These are phyloP conservation scores for Bacillus rossius DNA, from an alignment of 1,140 invertebrate species.

Conservation along the genomic window DNA sequence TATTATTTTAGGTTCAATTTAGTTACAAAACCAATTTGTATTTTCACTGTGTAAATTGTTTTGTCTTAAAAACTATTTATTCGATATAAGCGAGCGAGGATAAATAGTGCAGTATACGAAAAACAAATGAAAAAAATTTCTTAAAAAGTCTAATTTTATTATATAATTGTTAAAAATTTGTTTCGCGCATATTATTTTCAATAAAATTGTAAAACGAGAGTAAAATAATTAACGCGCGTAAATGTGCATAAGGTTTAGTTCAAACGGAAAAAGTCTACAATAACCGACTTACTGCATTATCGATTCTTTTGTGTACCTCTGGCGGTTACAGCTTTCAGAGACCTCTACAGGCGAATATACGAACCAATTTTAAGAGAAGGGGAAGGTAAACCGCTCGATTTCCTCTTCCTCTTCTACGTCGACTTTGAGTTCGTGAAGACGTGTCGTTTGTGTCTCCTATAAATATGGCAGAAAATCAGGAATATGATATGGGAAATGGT, in stretches of 20 bases:
- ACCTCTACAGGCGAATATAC: not conserved
- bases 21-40: too few relatives aligned
- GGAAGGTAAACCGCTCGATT: not conserved
- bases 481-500: slow-evolving; percentile 20
- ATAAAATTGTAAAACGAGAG: too few relatives aligned
- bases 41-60: too few relatives aligned
- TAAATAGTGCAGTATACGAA: too few relatives aligned
- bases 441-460: not conserved
- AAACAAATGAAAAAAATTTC: too few relatives aligned
- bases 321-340: not conserved
- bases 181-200: too few relatives aligned
- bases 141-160: too few relatives aligned
- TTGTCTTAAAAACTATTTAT: too few relatives aligned
- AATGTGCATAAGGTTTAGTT: not conserved
- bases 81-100: too few relatives aligned
- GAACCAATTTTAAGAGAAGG: not conserved
- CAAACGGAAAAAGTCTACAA: too few relatives aligned
- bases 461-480: slow-evolving; percentile 19
- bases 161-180: too few relatives aligned
- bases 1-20: too few relatives aligned
- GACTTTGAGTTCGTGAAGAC: not conserved
- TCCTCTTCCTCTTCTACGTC: slow-evolving; percentile 8
- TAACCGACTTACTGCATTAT: not conserved
- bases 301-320: not conserved
- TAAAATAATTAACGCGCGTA: not conserved